Conservation (phyloP, 2,113 vertebrate genomes). For the Limanda limanda region DNA sequence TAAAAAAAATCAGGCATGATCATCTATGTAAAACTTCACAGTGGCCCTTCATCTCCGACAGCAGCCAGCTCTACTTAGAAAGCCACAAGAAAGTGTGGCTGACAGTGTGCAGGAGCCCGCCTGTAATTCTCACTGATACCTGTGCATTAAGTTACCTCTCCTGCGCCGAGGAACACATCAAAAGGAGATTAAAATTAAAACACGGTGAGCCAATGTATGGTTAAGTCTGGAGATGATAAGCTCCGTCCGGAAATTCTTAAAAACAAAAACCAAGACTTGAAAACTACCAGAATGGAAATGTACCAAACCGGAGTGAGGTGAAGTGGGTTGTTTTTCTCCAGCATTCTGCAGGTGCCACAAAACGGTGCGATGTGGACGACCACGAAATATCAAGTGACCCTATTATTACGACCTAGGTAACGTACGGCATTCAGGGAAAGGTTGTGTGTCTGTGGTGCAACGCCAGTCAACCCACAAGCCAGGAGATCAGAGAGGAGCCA, state of each 20-base stretch:
- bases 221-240: conserved; percentile 61
- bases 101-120: conserved; percentile 70
- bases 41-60: conserved; percentile 72
- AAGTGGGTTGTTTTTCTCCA: conserved; percentile 13
- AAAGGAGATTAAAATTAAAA: conserved; percentile 74
- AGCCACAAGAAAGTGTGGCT: conserved; percentile 82
- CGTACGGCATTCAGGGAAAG: conserved; percentile 20
- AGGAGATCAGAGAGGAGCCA: conserved; percentile 42
- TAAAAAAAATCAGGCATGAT: conserved; percentile 72
- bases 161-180: conserved; percentile 70
- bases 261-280: conserved; percentile 38
- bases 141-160: conserved; percentile 73
- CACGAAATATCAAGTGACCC: conserved; percentile 61
- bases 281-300: conserved; percentile 49
- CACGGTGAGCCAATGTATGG: conserved; percentile 56
- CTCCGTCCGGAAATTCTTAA: conserved; percentile 46
- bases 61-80: conserved; percentile 75
- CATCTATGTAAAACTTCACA: conserved; percentile 78
- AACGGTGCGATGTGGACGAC: conserved; percentile 53
- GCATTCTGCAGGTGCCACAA: conserved; percentile 54
- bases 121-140: conserved; percentile 80
- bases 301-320: neutral
- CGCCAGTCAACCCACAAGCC: conserved; percentile 29
- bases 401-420: conserved; percentile 41
- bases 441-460: conserved; percentile 35